Conservation (phyloP, 1,140 invertebrate species). For the Drosophila ercepeae region DNA sequence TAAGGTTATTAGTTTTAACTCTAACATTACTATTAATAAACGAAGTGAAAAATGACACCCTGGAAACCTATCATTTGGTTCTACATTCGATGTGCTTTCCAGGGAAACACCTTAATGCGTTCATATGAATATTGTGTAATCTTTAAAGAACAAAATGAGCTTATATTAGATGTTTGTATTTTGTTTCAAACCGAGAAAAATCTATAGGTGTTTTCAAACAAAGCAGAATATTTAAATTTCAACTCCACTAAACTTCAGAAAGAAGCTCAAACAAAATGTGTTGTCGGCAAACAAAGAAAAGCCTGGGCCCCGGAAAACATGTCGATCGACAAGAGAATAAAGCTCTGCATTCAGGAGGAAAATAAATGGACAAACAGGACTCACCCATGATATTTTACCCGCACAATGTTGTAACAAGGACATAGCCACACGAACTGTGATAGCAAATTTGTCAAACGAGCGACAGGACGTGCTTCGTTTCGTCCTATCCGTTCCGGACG, state of each 20-base stretch:
- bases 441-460: slow-evolving; percentile 69
- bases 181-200: too few species aligned
- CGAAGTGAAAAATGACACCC: too few species aligned
- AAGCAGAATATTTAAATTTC: too few species aligned
- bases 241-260: neutral
- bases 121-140: too few species aligned
- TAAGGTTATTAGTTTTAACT: too few species aligned
- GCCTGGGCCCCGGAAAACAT: slow-evolving; percentile 21
- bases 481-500: slow-evolving; percentile 1
- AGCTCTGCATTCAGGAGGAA: slow-evolving; percentile 19
- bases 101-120: too few species aligned
- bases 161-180: too few species aligned
- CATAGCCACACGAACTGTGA: slow-evolving; percentile 48
- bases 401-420: slow-evolving; percentile 56
- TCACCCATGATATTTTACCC: slow-evolving; percentile 57
- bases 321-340: slow-evolving; percentile 19
- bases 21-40: too few species aligned
- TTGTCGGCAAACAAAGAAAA: slow-evolving; percentile 24
- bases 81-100: too few species aligned
- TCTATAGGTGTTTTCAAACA: too few species aligned
- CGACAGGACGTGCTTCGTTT: slow-evolving; percentile 28
- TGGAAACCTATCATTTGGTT: too few species aligned
- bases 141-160: too few species aligned
- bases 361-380: slow-evolving; percentile 41
- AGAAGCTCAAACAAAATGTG: neutral